Conservation (phyloP, 1,140 invertebrate genomes). For the Pogonus chalceus region DNA sequence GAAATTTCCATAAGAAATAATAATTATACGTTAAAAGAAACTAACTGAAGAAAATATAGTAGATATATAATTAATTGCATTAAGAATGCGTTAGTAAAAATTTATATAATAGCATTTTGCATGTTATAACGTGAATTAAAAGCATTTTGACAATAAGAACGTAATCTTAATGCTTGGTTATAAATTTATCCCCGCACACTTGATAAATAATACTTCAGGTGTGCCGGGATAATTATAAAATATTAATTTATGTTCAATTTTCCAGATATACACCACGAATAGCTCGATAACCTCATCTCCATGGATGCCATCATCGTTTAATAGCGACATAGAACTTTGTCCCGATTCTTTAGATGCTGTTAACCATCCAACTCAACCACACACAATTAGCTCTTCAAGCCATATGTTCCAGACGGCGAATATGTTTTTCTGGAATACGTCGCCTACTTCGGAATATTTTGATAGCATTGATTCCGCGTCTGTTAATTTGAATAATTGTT, state of each 20-base stretch:
- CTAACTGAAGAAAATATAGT: too few species aligned
- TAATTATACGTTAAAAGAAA: too few species aligned
- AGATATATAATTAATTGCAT: background rate
- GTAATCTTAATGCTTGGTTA: too few species aligned
- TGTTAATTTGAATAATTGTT: slow-evolving; percentile 24
- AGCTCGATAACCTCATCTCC: slow-evolving; percentile 28
- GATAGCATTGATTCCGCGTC: slow-evolving; percentile 45
- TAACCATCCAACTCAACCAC: slow-evolving; percentile 28
- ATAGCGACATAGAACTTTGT: slow-evolving; percentile 18
- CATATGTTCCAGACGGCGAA: slow-evolving; percentile 35
- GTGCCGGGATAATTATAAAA: background rate
- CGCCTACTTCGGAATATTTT: slow-evolving; percentile 37
- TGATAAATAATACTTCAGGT: background rate
- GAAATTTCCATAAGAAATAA: too few species aligned
- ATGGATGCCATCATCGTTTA: slow-evolving; percentile 38
- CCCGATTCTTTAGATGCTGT: slow-evolving; percentile 32
- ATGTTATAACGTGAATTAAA: too few species aligned
- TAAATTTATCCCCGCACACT: background rate
- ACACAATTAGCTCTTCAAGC: slow-evolving; percentile 29
- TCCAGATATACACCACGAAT: background rate
- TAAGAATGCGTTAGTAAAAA: too few species aligned
- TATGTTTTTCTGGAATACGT: slow-evolving; percentile 35
- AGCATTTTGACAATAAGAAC: too few species aligned
- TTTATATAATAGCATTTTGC: too few species aligned
- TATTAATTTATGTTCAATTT: background rate